These are phyloP conservation scores for Pteronura brasiliensis DNA, from an alignment of 2,113 vertebrate species.

Conservation along the genomic window DNA sequence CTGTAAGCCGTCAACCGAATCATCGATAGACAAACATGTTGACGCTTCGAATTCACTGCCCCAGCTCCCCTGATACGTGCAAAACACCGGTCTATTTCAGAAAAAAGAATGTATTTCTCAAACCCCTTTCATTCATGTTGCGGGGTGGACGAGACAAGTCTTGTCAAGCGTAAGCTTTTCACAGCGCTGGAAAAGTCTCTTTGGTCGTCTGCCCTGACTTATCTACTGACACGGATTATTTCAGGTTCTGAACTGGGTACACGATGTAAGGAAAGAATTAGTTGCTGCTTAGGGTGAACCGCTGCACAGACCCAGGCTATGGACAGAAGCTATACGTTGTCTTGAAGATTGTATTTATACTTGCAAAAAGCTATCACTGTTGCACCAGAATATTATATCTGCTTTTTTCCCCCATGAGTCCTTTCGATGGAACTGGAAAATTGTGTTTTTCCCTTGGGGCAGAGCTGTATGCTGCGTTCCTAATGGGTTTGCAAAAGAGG, in stretches of 20 bases:
- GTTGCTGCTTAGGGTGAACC: not conserved
- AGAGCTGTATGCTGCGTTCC: not conserved
- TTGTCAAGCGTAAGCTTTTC: not conserved
- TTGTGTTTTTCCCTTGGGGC: not conserved
- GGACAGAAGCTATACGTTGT: not conserved
- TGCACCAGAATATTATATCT: slow-evolving; percentile 20
- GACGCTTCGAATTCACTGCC: not conserved
- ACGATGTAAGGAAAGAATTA: not conserved
- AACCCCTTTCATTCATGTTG: not conserved
- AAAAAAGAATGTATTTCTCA: not conserved
- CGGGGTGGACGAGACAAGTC: not conserved
- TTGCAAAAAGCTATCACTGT: not conserved
- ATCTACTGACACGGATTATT: not conserved
- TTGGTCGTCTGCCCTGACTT: not conserved
- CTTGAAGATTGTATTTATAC: not conserved
- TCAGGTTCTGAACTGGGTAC: not conserved
- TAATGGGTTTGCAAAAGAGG: not conserved
- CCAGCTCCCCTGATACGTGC: not conserved
- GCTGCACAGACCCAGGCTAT: not conserved
- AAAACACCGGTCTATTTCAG: slow-evolving; percentile 47
- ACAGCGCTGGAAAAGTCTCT: not conserved
- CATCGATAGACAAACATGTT: not conserved
- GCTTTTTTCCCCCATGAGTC: not conserved
- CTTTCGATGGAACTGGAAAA: slow-evolving; percentile 36
- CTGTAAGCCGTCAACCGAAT: not conserved